These are phyloP conservation scores for Hipposideros larvatus DNA, from an alignment of 2,797 vertebrate genomes.

Conservation along the genomic window DNA sequence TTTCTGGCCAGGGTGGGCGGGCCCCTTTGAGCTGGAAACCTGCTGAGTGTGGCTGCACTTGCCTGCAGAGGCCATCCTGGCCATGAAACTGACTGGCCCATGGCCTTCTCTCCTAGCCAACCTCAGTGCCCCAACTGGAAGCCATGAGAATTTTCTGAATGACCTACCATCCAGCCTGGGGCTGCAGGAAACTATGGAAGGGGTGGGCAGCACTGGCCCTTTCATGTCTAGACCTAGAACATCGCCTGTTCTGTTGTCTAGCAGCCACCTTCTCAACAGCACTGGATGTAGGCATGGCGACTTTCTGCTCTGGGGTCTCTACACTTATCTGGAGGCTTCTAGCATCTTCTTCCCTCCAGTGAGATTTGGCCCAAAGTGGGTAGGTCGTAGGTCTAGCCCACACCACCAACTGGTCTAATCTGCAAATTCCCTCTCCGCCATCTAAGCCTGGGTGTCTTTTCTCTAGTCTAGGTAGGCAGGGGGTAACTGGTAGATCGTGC, in stretches of 20 bases:
- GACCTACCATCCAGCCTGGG: neutral
- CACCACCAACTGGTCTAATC: neutral
- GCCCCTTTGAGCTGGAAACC: neutral
- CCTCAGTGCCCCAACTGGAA: neutral
- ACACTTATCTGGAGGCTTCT: neutral
- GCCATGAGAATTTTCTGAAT: neutral
- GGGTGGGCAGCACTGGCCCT: no score
- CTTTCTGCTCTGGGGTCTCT: neutral
- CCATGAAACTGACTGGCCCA: neutral
- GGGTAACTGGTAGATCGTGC: neutral
- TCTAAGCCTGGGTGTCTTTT: neutral
- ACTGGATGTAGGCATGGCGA: neutral
- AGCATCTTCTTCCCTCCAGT: neutral
- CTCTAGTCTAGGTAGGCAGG: neutral
- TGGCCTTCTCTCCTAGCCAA: neutral
- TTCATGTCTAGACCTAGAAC: accelerated
- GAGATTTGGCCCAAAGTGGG: neutral
- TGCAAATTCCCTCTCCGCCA: neutral
- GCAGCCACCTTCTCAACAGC: neutral
- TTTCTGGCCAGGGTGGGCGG: neutral
- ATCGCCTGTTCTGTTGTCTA: neutral
- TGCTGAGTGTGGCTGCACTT: neutral
- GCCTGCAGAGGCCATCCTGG: neutral
- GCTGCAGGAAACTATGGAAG: neutral
- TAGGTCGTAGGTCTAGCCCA: neutral